phyloP scores from a whole-genome alignment of 2,113 vertebrate species.

The Oryzias woworae region DNA sequence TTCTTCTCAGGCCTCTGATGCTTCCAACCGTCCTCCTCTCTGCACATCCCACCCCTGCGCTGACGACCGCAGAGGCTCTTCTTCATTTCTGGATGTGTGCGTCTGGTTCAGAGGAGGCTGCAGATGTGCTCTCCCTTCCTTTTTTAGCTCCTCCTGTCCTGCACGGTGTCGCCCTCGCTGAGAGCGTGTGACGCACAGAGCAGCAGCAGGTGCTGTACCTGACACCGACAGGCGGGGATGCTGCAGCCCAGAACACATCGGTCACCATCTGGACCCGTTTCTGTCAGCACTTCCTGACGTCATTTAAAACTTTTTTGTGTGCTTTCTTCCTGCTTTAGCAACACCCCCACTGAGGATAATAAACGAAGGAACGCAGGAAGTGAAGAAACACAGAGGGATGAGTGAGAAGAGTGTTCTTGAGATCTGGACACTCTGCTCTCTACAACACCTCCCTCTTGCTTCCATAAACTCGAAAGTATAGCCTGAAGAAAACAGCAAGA shows the following conservation, averaged over 20 bases:
- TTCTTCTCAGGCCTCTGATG: conserved; percentile 70
- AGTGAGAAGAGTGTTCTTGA: conserved; percentile 60
- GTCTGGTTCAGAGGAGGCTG: conserved; percentile 32
- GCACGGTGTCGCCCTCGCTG: conserved; percentile 23
- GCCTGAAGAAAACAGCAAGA: neutral
- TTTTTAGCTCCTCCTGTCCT: conserved; percentile 38
- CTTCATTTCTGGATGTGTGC: conserved; percentile 43
- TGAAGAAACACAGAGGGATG: neutral
- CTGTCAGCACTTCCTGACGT: no score
- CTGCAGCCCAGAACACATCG: conserved; percentile 17
- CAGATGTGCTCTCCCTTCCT: conserved; percentile 35
- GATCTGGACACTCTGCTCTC: conserved; percentile 25
- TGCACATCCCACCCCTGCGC: conserved; percentile 14
- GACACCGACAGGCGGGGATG: conserved; percentile 50
- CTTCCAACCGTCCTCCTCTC: conserved; percentile 32
- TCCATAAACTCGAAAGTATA: no score
- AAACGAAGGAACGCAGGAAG: no score
- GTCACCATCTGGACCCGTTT: no score
- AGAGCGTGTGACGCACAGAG: conserved; percentile 46
- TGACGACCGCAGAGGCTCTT: conserved; percentile 43
- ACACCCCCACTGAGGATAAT: no score
- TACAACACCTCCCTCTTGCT: conserved; percentile 52
- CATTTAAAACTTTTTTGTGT: no score
- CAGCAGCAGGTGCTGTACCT: conserved; percentile 65
- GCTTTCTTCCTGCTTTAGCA: no score